Conservation (phyloP, 2,888 invertebrate genomes). For the Acrobasis repandana region DNA sequence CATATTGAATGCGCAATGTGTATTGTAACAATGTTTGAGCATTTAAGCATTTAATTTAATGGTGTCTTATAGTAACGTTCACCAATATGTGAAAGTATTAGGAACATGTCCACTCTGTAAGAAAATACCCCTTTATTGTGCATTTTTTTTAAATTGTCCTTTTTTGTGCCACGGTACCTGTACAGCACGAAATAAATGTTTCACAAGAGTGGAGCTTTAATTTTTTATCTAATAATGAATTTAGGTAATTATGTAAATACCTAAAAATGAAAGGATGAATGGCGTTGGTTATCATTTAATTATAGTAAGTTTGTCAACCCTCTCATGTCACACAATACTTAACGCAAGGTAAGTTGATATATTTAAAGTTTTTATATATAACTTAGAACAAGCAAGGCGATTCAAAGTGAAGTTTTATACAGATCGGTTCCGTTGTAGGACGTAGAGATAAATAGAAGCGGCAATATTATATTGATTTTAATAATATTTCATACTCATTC, state of each 20-base stretch:
- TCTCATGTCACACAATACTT: constrained; percentile 45
- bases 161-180: constrained; percentile 64
- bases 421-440: constrained; percentile 34
- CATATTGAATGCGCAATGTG: constrained; percentile 25
- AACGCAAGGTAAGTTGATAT: constrained; percentile 48
- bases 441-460: constrained; percentile 32
- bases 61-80: constrained; percentile 51
- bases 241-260: constrained; percentile 70
- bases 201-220: constrained; percentile 67
- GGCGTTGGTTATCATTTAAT: constrained; percentile 47
- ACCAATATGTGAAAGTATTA: constrained; percentile 36
- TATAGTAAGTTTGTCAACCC: constrained; percentile 46
- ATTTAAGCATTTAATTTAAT: constrained; percentile 76
- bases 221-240: constrained; percentile 44
- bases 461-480: constrained; percentile 38
- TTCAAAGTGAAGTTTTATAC: constrained; percentile 38
- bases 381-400: constrained; percentile 12
- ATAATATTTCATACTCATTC: constrained; percentile 34
- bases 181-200: constrained; percentile 54
- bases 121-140: neutral
- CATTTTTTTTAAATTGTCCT: constrained; percentile 51
- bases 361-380: constrained; percentile 41
- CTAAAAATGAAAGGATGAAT: constrained; percentile 62
- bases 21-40: constrained; percentile 48
- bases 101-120: constrained; percentile 5